phyloP scores from a whole-genome alignment of 2,888 invertebrate species.

The Micoletzkya japonica region DNA sequence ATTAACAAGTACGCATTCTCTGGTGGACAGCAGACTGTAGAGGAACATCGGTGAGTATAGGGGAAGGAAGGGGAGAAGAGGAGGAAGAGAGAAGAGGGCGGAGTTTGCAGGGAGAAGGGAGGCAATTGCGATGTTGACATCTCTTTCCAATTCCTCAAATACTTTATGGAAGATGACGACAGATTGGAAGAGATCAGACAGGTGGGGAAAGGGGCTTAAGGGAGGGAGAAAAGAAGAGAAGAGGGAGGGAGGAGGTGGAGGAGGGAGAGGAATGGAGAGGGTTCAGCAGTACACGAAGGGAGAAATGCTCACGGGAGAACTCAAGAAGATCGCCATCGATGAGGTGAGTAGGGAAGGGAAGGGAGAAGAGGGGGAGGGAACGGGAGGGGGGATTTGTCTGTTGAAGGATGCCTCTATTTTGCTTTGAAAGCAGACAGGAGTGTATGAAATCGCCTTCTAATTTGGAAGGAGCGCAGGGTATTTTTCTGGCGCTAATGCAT shows the following conservation, averaged over 20 bases:
- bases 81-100: too few relatives aligned
- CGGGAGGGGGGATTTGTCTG: too few relatives aligned
- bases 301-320: constrained; percentile 85
- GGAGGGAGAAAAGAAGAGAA: neutral
- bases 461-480: neutral
- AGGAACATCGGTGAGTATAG: constrained; percentile 76
- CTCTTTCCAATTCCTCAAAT: constrained; percentile 87
- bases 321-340: constrained; percentile 86
- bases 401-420: too few relatives aligned
- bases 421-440: too few relatives aligned
- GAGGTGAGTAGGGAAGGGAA: constrained; percentile 72
- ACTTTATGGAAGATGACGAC: constrained; percentile 91
- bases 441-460: neutral
- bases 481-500: too few relatives aligned
- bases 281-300: constrained; percentile 81
- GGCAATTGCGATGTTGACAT: constrained; percentile 96
- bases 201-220: constrained; percentile 64
- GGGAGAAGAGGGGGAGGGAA: too few relatives aligned
- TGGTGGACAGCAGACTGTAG: constrained; percentile 88
- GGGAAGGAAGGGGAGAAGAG: neutral
- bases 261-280: neutral
- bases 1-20: constrained; percentile 94
- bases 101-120: constrained; percentile 69
- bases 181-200: constrained; percentile 77
- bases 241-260: neutral